A percentile compares a stretch with the other conserved stretches of the same genome.
These are phyloP conservation scores for Sceloporus undulatus DNA, from an alignment of 2,113 vertebrate species.

Conservation along the genomic window DNA sequence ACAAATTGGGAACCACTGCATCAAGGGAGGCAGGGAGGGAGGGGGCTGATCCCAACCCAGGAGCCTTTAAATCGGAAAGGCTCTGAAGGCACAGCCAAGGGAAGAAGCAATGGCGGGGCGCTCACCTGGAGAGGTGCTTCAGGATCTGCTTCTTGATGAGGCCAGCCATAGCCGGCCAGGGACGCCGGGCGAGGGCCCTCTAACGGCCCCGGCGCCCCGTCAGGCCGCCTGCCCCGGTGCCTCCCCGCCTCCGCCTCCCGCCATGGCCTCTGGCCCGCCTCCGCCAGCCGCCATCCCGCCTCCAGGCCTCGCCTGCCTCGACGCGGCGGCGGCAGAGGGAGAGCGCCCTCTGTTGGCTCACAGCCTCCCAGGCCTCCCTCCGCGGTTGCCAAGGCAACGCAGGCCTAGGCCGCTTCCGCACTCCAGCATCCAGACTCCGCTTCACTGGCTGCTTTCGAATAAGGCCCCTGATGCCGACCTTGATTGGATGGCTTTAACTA, in stretches of 20 bases:
- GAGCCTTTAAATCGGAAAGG: too few species aligned
- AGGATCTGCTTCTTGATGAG: slow-evolving; percentile 97
- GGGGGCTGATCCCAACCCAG: too few species aligned
- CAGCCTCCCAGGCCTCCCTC: neutral
- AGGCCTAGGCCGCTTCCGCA: neutral
- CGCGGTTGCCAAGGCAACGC: slow-evolving; percentile 41
- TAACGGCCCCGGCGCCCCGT: slow-evolving; percentile 38
- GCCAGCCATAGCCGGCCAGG: slow-evolving; percentile 85
- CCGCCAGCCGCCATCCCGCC: slow-evolving; percentile 17
- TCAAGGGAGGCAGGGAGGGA: too few species aligned
- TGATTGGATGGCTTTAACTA: too few species aligned
- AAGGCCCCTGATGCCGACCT: too few species aligned
- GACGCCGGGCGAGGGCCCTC: slow-evolving; percentile 17
- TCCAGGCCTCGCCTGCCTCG: slow-evolving; percentile 26
- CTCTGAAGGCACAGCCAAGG: too few species aligned
- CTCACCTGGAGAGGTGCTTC: slow-evolving; percentile 96
- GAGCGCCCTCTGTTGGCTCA: slow-evolving; percentile 37
- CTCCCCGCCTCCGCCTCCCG: neutral
- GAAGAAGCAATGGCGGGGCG: too few species aligned
- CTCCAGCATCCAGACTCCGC: too few species aligned
- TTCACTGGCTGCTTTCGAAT: too few species aligned
- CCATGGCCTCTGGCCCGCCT: neutral
- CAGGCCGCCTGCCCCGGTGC: neutral
- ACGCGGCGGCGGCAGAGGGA: neutral
- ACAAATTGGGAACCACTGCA: too few species aligned